Base-by-base conservation (phyloP, 2,888 invertebrate genomes). In the Meteorus colon region DNA sequence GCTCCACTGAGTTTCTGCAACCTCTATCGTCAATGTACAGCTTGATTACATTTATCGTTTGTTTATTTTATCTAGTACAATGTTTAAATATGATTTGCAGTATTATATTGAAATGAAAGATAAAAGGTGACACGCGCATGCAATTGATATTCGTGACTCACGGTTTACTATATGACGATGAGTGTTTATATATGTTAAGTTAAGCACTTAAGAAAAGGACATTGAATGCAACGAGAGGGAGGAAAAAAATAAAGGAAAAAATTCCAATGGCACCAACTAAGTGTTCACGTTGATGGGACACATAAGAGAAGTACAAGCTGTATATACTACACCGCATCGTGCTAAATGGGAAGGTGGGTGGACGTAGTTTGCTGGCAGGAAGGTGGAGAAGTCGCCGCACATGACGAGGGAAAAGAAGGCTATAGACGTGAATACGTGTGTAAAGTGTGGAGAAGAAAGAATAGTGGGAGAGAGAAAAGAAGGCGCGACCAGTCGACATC, bases 271-370 rank as follows among this genome's bases (percentile, higher is more conserved):
- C 27, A 75, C 29, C 45, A 60, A 19, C 51, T 24, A 62, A 41
- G n/a, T 34, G 66, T 67, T n/a, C 27, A 67, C 60, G 6, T 63
- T 29, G 2, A 68, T 55, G 31, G 12, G 55, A 8, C 34, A 31
- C 34, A 19, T 34, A 34, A 14, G 65, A 62, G 51, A 68, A 29
- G 62, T 74, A 51, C 65, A 66, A 51, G 63, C 63, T 41, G 60
- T 74, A 45, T 67, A 63, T n/a, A 62, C 62, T 31, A 19, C 55
- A 67, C 45, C 67, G 27, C 45, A 51, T 76, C 70, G 66, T 69
- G 78, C 79, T 81, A 81, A 82, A 82, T 81, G 80, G 72, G 41
- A 75, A 76, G 37, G 81, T 82, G 80, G 81, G 82, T 82, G 80
- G 80, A 82, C 81, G 80, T 80, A 71, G 78, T 81, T 81, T 82